Evolutionary conservation across 2,797 vertebrate species (phyloP), one percentile per base, ranked within the genome.

Genomic region (Taeniopygia guttata): DNA sequence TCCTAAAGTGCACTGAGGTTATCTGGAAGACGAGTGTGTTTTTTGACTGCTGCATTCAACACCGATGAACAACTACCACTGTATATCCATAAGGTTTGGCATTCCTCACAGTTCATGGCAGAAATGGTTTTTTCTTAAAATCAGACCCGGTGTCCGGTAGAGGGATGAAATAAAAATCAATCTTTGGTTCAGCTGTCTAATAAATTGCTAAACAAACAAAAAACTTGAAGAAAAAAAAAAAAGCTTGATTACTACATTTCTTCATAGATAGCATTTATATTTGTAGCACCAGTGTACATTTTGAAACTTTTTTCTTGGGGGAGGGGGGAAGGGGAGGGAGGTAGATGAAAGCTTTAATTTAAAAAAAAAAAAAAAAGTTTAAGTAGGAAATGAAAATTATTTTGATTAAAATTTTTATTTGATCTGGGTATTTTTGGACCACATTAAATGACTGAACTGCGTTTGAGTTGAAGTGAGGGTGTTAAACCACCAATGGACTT

Each of bases 401-500:
- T 98, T 98, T 98, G 96, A 97, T 98, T 97, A 98, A 97, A 97
- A 97, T 97, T 98, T 98, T 98, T 98, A 98, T 98, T 98, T 98
- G 97, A 97, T 97, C 97, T 97, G 96, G 97, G 96, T 98, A 98
- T 98, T 98, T 98, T 98, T 98, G 98, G 97, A 98, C 97, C 97
- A 98, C 96, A 97, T 97, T 97, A 97, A 97, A 97, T 96, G 95
- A 97, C 97, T 96, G 97, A 97, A 96, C 96, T 97, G 95, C 86
- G 82, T 96, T 97, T 96, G 96, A 97, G 96, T 97, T 97, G 86
- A 94, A 95, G 96, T 96, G 97, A 97, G 97, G 97, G 97, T 97
- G 96, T 97, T 96, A 97, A 95, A 96, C 95, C 97, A 97, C 94
- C 96, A 94, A 92, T 80, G 95, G 95, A 96, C 97, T 90, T 91